A percentile compares a stretch with the other conserved stretches of the same genome.
Conservation (phyloP, 1,140 invertebrate species). For the Hypothenemus hampei region DNA sequence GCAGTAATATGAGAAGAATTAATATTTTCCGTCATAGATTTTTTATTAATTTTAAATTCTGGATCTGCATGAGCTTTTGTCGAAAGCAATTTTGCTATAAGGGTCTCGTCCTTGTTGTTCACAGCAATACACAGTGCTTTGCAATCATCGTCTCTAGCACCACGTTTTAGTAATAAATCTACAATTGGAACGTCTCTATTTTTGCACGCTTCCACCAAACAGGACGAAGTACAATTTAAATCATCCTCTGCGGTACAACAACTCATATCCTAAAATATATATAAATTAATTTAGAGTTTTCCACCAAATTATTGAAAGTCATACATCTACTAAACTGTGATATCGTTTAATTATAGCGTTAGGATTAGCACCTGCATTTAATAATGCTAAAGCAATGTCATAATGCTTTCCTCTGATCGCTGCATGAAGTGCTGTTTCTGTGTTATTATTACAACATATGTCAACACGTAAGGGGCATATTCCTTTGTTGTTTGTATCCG, state of each 20-base stretch:
- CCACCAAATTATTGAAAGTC: not conserved
- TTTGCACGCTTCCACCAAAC: conserved; percentile 69
- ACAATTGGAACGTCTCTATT: conserved; percentile 60
- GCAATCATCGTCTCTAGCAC: conserved; percentile 84
- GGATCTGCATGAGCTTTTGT: conserved; percentile 79
- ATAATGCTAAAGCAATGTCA: conserved; percentile 66
- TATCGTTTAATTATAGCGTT: conserved; percentile 58
- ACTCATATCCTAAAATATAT: conserved; percentile 36
- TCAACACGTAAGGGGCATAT: conserved; percentile 69
- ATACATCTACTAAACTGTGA: conserved; percentile 45
- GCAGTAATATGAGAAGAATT: conserved; percentile 52
- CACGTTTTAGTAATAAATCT: conserved; percentile 71
- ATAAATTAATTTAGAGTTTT: not conserved
- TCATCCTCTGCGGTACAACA: conserved; percentile 43
- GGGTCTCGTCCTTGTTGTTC: conserved; percentile 62
- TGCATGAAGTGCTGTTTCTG: conserved; percentile 72
- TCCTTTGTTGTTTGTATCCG: conserved; percentile 50
- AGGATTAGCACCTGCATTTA: conserved; percentile 69
- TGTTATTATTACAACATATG: conserved; percentile 67
- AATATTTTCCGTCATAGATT: conserved; percentile 67
- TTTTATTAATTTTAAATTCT: conserved; percentile 84
- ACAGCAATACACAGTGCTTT: conserved; percentile 71
- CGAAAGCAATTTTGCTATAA: conserved; percentile 70
- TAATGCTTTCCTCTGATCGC: conserved; percentile 73
- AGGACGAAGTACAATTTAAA: conserved; percentile 52